Percentiles rank a stretch among this genome's conserved stretches.
Evolutionary conservation across 1,140 invertebrate species (phyloP).

Genomic region (Caenorhabditis inopinata): DNA sequence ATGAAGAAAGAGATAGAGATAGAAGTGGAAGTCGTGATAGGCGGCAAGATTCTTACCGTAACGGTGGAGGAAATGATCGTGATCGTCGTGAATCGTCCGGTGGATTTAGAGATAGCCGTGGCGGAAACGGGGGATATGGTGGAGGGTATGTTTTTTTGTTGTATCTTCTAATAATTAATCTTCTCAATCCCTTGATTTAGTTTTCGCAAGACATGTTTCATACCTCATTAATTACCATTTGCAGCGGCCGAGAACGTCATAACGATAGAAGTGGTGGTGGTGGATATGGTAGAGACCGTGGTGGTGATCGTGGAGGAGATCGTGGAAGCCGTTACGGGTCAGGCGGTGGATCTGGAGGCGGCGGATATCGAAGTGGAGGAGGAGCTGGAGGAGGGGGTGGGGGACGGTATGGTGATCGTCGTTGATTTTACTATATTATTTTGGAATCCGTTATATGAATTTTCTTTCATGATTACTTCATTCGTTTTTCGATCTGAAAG

Average conservation of each 20-base stretch:
- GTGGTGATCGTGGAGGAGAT: background rate
- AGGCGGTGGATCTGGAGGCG: background rate
- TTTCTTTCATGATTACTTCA: no score
- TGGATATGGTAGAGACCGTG: constrained; percentile 13
- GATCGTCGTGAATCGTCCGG: constrained; percentile 10
- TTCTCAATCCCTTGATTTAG: no score
- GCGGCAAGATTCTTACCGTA: constrained; percentile 22
- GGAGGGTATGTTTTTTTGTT: background rate
- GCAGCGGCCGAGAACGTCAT: background rate
- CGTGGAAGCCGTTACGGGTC: background rate
- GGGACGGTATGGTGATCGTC: constrained; percentile 5
- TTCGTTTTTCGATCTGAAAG: no score
- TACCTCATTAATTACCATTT: background rate
- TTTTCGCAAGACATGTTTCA: no score
- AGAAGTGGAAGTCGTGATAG: constrained; percentile 30
- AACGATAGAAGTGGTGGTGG: background rate
- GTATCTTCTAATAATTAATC: no score
- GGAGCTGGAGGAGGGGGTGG: constrained; percentile 24
- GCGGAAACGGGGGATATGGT: background rate
- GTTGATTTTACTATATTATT: background rate
- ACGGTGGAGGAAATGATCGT: constrained; percentile 45
- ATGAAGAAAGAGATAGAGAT: constrained; percentile 26
- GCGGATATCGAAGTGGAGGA: no score
- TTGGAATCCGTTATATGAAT: background rate
- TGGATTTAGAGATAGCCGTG: background rate